phyloP scores from a whole-genome alignment of 2,797 vertebrate species.

The Anomalospiza imberbis region DNA sequence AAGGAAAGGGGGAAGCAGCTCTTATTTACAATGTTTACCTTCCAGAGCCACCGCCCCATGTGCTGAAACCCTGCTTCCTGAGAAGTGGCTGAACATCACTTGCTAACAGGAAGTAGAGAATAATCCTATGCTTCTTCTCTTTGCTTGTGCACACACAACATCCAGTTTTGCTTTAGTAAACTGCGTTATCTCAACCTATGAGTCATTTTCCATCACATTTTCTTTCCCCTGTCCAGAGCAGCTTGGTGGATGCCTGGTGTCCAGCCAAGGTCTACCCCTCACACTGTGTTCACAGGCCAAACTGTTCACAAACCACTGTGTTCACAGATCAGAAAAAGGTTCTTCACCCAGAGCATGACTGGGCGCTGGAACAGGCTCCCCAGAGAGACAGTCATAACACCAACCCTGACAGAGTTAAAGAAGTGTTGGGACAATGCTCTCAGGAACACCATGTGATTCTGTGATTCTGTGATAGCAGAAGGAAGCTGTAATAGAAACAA shows the following conservation, averaged over 20 bases:
- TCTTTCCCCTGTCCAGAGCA: neutral
- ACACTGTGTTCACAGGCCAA: neutral
- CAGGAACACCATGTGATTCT: neutral
- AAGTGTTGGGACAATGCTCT: neutral
- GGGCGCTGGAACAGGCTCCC: neutral
- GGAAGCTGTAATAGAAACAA: neutral
- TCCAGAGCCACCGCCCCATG: neutral
- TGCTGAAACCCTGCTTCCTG: neutral
- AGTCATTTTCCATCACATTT: neutral
- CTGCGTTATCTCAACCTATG: neutral
- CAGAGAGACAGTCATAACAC: neutral
- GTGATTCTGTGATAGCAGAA: neutral
- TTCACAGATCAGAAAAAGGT: neutral
- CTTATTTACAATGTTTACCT: neutral
- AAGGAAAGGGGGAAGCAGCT: neutral
- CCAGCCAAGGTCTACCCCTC: neutral
- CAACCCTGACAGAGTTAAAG: neutral
- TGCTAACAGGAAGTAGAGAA: neutral
- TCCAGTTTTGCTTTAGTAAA: neutral
- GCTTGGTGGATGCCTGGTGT: neutral
- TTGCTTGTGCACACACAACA: accelerated
- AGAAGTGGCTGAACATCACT: too few species aligned
- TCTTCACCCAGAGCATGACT: neutral
- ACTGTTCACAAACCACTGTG: neutral
- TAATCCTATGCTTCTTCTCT: neutral